Evolutionary conservation across 2,113 vertebrate genomes (phyloP).

Genomic region (Eulemur rufifrons): DNA sequence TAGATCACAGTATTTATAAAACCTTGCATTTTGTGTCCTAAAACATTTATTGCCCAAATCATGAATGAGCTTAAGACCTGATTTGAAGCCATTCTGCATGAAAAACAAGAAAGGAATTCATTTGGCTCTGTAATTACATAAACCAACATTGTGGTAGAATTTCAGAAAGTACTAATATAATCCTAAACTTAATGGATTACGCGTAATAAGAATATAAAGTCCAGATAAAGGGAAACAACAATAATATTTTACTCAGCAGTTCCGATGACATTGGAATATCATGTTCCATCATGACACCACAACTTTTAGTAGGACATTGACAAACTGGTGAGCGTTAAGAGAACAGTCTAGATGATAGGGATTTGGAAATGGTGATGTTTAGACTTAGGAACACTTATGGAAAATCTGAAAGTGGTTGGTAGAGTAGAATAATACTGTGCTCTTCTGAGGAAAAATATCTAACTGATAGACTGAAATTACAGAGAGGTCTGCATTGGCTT

Average conservation of each 20-base stretch:
- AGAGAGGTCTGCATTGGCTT: neutral
- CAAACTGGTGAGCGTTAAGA: neutral
- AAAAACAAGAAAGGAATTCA: neutral
- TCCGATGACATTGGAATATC: neutral
- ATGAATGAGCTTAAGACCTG: neutral
- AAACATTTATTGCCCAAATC: neutral
- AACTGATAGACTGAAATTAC: neutral
- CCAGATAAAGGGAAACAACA: neutral
- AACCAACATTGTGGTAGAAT: neutral
- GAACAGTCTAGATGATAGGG: neutral
- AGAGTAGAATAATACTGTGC: neutral
- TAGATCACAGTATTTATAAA: neutral
- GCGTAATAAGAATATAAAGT: neutral
- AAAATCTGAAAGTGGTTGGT: neutral
- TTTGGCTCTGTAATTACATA: neutral
- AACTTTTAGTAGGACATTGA: neutral
- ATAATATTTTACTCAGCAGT: neutral
- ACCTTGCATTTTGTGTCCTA: neutral
- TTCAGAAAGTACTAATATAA: neutral
- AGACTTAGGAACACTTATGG: neutral
- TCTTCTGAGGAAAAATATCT: neutral
- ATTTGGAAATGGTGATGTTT: conserved; percentile 26
- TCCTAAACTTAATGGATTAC: neutral
- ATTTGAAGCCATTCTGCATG: neutral
- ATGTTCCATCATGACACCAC: neutral